Evolutionary conservation across 2,113 vertebrate species (phyloP).

Genomic region (Polyodon spathula): DNA sequence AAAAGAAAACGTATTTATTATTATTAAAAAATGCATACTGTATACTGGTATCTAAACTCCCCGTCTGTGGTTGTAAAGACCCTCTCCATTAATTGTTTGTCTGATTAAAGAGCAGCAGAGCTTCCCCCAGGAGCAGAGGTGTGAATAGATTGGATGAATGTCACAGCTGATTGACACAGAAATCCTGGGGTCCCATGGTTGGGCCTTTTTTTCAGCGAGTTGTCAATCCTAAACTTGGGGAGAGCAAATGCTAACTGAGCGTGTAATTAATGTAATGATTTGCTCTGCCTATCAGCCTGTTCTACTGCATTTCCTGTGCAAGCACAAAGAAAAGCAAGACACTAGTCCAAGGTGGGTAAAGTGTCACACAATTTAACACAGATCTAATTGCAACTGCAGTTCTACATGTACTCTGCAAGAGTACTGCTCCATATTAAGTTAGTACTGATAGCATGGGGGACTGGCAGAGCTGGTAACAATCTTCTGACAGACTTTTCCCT

Average conservation of each 20-base stretch:
- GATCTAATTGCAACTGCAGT: slow-evolving; percentile 52
- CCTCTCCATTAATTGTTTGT: slow-evolving; percentile 49
- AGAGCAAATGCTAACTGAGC: slow-evolving; percentile 81
- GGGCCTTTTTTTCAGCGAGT: slow-evolving; percentile 52
- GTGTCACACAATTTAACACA: slow-evolving; percentile 61
- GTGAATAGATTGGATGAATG: slow-evolving; percentile 31
- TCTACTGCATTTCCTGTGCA: slow-evolving; percentile 75
- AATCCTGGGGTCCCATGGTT: slow-evolving; percentile 23
- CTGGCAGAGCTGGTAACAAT: slow-evolving; percentile 42
- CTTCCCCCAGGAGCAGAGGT: slow-evolving; percentile 40
- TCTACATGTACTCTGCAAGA: slow-evolving; percentile 58
- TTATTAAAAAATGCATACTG: too few species aligned
- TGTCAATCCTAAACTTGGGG: slow-evolving; percentile 62
- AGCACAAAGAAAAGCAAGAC: slow-evolving; percentile 59
- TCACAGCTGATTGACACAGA: slow-evolving; percentile 43
- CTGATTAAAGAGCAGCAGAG: slow-evolving; percentile 66
- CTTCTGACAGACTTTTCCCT: slow-evolving; percentile 31
- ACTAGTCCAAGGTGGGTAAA: slow-evolving; percentile 33
- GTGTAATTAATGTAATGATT: slow-evolving; percentile 88
- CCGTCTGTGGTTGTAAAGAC: slow-evolving; percentile 52
- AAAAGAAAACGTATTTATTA: too few species aligned
- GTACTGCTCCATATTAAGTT: slow-evolving; percentile 52
- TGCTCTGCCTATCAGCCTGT: slow-evolving; percentile 77
- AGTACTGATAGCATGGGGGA: slow-evolving; percentile 42
- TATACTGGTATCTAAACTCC: background rate